A percentile compares a stretch with the other conserved stretches of the same genome.
Conservation (phyloP, 92 coral and sea anemone genomes). For the Zoanthus solanderi region DNA sequence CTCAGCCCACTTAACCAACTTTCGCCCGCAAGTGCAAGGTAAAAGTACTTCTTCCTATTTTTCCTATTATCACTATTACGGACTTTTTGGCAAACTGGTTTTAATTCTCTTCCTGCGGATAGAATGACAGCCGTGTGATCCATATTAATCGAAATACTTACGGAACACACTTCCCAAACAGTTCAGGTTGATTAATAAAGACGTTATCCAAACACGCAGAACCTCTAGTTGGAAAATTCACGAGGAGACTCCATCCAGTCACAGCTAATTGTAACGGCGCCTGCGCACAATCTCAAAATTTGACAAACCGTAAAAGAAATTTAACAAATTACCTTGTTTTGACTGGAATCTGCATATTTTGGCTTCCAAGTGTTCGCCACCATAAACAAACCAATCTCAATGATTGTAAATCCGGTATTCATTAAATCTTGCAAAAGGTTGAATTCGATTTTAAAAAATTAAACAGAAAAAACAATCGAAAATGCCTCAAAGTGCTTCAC, state of each 20-base stretch:
- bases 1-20: slow-evolving; percentile 40
- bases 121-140: slow-evolving; percentile 62
- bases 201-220: slow-evolving; percentile 54
- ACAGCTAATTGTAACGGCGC: background rate
- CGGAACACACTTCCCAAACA: slow-evolving; percentile 52
- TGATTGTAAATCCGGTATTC: too few species aligned
- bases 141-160: slow-evolving; percentile 48
- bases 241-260: slow-evolving; percentile 33
- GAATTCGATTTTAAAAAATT: too few species aligned
- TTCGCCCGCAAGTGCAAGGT: slow-evolving; percentile 34
- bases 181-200: slow-evolving; percentile 47
- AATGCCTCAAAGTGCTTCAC: too few species aligned
- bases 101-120: slow-evolving; percentile 63
- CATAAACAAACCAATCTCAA: too few species aligned
- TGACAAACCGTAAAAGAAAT: too few species aligned
- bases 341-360: too few species aligned
- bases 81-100: slow-evolving; percentile 58
- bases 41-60: slow-evolving; percentile 54
- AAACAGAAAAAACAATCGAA: too few species aligned
- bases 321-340: too few species aligned
- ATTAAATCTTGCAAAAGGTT: too few species aligned
- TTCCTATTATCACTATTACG: slow-evolving; percentile 44
- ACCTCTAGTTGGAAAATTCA: slow-evolving; percentile 13
- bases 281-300: too few species aligned
- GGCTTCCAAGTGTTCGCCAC: too few species aligned